phyloP scores from a whole-genome alignment of 2,113 vertebrate genomes.

The Prunella fulvescens region DNA sequence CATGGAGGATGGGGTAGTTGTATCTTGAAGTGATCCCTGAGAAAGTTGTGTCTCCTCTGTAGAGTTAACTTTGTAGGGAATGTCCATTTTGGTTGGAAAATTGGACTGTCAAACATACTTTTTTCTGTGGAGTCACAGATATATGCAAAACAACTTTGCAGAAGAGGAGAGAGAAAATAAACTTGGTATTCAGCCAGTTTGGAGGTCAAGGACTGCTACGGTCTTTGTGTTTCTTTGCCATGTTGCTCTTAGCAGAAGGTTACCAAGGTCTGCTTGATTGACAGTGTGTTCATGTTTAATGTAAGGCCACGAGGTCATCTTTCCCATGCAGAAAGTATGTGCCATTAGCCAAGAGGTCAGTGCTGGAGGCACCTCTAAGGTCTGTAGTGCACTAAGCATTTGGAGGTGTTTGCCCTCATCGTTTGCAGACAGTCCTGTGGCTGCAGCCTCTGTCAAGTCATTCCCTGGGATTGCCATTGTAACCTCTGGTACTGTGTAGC shows the following conservation, averaged over 20 bases:
- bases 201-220: background rate
- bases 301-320: background rate
- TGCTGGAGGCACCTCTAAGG: background rate
- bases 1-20: background rate
- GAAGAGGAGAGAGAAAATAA: background rate
- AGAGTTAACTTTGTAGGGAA: background rate
- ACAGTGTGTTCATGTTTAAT: background rate
- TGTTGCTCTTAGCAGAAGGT: background rate
- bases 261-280: background rate
- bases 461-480: background rate
- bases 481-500: background rate
- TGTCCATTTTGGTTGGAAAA: background rate
- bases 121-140: background rate
- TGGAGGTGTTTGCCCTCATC: background rate
- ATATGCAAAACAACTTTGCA: background rate
- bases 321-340: background rate
- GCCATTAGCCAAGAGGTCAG: background rate
- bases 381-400: background rate
- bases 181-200: background rate
- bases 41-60: background rate
- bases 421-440: background rate
- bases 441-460: background rate
- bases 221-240: background rate
- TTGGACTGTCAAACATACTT: background rate
- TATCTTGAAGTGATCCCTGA: background rate